Percentiles rank a stretch among this genome's conserved stretches.
Conservation (phyloP, 2,888 invertebrate genomes). For the Ophioninae sp. region DNA sequence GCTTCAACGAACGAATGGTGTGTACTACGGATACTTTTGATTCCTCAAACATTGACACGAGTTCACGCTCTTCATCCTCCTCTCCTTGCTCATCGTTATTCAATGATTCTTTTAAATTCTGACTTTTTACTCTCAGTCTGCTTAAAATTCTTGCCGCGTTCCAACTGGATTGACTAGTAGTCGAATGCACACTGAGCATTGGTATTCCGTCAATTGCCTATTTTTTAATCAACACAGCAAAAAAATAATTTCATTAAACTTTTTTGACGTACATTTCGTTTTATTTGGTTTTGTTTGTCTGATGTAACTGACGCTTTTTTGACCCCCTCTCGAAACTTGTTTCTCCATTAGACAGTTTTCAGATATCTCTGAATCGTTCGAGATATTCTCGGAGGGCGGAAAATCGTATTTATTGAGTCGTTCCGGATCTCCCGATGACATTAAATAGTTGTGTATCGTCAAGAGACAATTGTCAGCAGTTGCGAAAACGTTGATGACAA, state of each 20-base stretch:
- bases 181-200: slow-evolving; percentile 50
- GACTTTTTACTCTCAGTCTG: slow-evolving; percentile 28
- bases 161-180: slow-evolving; percentile 51
- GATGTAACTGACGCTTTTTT: slow-evolving; percentile 28
- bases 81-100: slow-evolving; percentile 24
- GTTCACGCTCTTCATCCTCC: slow-evolving; percentile 37
- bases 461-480: slow-evolving; percentile 76
- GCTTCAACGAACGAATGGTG: slow-evolving; percentile 14
- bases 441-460: slow-evolving; percentile 73
- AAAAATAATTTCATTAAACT: too few species aligned
- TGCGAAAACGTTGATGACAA: slow-evolving; percentile 65
- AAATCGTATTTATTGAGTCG: slow-evolving; percentile 8
- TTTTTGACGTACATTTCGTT: not conserved
- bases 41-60: slow-evolving; percentile 16
- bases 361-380: slow-evolving; percentile 37
- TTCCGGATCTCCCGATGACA: slow-evolving; percentile 17
- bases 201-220: slow-evolving; percentile 28
- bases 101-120: not conserved
- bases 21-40: slow-evolving; percentile 21
- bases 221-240: not conserved
- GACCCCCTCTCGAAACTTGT: slow-evolving; percentile 25
- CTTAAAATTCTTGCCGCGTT: slow-evolving; percentile 44
- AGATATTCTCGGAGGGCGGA: slow-evolving; percentile 27
- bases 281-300: not conserved
- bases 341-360: slow-evolving; percentile 43